Evolutionary conservation across 2,113 vertebrate species (phyloP), one percentile per base, ranked within the genome.

Genomic region (Rhea pennata): DNA sequence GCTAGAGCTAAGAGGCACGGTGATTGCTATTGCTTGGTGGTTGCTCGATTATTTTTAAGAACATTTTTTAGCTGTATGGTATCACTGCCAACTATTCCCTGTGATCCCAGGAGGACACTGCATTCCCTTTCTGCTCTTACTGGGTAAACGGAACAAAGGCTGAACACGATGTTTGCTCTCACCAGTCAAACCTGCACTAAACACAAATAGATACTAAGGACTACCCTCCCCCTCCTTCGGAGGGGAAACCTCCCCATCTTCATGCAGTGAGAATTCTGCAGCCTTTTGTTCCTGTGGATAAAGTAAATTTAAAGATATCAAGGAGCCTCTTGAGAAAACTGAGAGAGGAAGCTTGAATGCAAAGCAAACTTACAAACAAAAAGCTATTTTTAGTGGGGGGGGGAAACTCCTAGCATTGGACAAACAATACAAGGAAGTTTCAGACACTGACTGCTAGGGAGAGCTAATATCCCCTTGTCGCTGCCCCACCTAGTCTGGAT

Each of bases 371-470:
- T 98, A 95, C 98, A 99, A 99, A 99, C 98, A 98, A 98, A 98
- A 98, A 97, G 95, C 97, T 98, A 98, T 98, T 99, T 99, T 99
- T 99, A 98, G 96, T 12, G 39, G 36, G 97, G 97, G 84, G 93
- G 97, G 97, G 97, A 96, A 98, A 97, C 98, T 98, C 97, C 97
- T 97, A 96, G 95, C 87, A 61, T 88, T 53, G 91, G 84, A 96
- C 78, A 96, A 96, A 99, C 99, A 99, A 99, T 99, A 96, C 96
- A 92, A 98, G 99, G 99, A 99, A 99, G 97, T 98, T 93, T 97
- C 87, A 97, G 98, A 98, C 92, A 98, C 98, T 97, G 96, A 96
- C 95, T 84, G 87, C 96, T 87, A 73, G 80, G 74, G 94, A 97
- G 95, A 93, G 74, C 73, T 93, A 79, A 97, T 97, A 97, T 97